Evolutionary conservation across 1,140 invertebrate species (phyloP).

Genomic region (Tenebrio molitor): DNA sequence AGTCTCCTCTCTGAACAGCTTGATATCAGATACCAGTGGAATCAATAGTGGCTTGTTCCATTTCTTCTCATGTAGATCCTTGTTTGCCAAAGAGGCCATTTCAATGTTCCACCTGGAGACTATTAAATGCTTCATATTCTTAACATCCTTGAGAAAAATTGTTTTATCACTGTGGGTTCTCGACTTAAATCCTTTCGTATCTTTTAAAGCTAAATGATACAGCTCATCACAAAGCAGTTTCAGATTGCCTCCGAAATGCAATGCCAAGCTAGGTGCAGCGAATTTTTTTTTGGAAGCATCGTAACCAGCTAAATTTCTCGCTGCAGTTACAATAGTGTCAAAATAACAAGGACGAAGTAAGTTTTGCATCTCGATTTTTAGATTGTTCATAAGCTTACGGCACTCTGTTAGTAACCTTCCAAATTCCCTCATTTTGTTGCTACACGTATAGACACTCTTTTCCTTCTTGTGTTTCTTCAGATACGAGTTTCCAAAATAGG

Average conservation of each 20-base stretch:
- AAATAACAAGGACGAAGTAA: slow-evolving; percentile 51
- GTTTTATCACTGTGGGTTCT: slow-evolving; percentile 36
- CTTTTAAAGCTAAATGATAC: slow-evolving; percentile 48
- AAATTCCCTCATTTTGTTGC: slow-evolving; percentile 51
- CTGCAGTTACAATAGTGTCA: slow-evolving; percentile 46
- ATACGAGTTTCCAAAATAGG: slow-evolving; percentile 51
- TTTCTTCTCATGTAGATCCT: slow-evolving; percentile 49
- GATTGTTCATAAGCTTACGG: slow-evolving; percentile 43
- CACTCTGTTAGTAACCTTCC: slow-evolving; percentile 46
- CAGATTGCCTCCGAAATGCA: slow-evolving; percentile 49
- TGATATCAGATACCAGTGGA: slow-evolving; percentile 47
- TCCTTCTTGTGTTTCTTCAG: slow-evolving; percentile 51
- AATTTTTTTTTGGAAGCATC: slow-evolving; percentile 48
- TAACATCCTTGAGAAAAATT: slow-evolving; percentile 47
- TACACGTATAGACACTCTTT: slow-evolving; percentile 44
- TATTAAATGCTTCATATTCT: slow-evolving; percentile 51
- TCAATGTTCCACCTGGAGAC: slow-evolving; percentile 51
- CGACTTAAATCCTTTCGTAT: slow-evolving; percentile 49
- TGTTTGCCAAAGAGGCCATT: slow-evolving; percentile 49
- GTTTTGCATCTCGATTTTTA: slow-evolving; percentile 44
- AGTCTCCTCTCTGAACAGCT: slow-evolving; percentile 44
- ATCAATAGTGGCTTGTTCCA: slow-evolving; percentile 50
- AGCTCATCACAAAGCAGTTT: slow-evolving; percentile 50
- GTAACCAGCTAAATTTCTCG: slow-evolving; percentile 44
- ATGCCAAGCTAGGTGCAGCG: slow-evolving; percentile 49